A percentile compares a stretch with the other conserved stretches of the same genome.
Evolutionary conservation across 2,888 invertebrate species (phyloP).

Genomic region (Andrena bicolor): DNA sequence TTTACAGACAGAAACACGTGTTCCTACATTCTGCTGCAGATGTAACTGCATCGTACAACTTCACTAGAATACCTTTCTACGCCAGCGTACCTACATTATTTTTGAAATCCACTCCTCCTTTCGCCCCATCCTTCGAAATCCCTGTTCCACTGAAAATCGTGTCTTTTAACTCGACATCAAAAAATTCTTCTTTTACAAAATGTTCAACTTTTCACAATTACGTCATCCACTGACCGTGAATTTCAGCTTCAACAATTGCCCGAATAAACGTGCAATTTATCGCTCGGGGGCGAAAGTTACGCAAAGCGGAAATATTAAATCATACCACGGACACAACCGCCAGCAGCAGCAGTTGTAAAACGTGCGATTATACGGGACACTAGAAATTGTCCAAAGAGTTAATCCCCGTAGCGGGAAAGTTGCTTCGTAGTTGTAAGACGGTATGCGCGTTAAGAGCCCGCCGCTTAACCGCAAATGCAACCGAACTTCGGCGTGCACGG

Average conservation of each 20-base stretch:
- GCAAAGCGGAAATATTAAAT: constrained; percentile 20
- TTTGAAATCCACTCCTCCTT: not conserved
- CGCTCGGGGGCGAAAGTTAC: not conserved
- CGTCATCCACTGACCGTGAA: constrained; percentile 10
- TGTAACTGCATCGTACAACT: not conserved
- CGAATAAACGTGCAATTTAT: constrained; percentile 26
- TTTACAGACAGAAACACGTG: no score
- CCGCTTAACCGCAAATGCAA: constrained; percentile 74
- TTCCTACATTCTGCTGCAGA: no score
- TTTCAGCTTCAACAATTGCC: constrained; percentile 1
- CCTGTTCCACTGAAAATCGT: not conserved
- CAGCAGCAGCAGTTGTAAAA: constrained; percentile 54
- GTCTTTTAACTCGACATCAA: constrained; percentile 16
- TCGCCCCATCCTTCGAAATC: not conserved
- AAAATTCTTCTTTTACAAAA: constrained; percentile 29
- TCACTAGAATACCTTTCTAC: not conserved
- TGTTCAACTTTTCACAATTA: constrained; percentile 29
- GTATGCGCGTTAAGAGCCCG: constrained; percentile 63
- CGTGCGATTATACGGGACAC: constrained; percentile 69
- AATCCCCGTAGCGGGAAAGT: constrained; percentile 70
- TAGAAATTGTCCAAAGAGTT: constrained; percentile 66
- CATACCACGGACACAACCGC: not conserved
- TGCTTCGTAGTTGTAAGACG: constrained; percentile 58
- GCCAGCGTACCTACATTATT: not conserved
- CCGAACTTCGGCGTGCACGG: constrained; percentile 67